Conservation (phyloP, 2,888 invertebrate genomes). For the Palloptera scutellata region DNA sequence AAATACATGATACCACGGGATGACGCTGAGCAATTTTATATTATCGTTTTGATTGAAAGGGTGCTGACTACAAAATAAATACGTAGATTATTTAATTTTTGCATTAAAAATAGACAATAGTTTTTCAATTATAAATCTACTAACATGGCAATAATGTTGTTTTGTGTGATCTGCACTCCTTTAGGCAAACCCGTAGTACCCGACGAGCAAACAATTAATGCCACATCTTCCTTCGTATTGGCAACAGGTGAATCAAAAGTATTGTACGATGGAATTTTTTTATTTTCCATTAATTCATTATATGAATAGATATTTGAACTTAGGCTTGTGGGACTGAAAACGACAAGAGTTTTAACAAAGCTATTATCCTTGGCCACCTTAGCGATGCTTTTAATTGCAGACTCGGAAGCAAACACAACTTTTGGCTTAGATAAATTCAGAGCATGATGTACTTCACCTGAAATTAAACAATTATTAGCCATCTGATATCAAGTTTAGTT, state of each 20-base stretch:
- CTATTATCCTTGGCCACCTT: slow-evolving; percentile 67
- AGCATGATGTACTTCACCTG: slow-evolving; percentile 76
- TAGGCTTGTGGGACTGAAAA: slow-evolving; percentile 66
- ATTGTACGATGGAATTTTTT: slow-evolving; percentile 55
- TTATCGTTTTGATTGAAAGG: slow-evolving; percentile 49
- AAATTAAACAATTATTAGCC: slow-evolving; percentile 15
- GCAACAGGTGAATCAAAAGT: slow-evolving; percentile 64
- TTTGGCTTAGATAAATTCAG: slow-evolving; percentile 75
- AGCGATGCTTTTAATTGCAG: slow-evolving; percentile 68
- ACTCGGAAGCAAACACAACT: slow-evolving; percentile 72
- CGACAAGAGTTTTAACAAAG: slow-evolving; percentile 68
- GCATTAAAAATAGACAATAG: too few relatives aligned
- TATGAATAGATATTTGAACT: slow-evolving; percentile 47
- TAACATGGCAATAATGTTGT: slow-evolving; percentile 67
- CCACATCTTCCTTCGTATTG: slow-evolving; percentile 69
- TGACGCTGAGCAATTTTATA: slow-evolving; percentile 68
- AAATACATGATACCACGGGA: slow-evolving; percentile 89
- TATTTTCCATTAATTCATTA: slow-evolving; percentile 49
- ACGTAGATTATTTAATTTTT: background rate
- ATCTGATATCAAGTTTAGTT: background rate
- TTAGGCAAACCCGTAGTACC: slow-evolving; percentile 84
- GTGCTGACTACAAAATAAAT: slow-evolving; percentile 46
- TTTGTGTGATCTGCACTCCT: slow-evolving; percentile 78
- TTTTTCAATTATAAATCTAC: too few relatives aligned
- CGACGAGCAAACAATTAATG: slow-evolving; percentile 77